Base-by-base conservation (phyloP, 2,113 vertebrate species). In the Xyrauchen texanus region DNA sequence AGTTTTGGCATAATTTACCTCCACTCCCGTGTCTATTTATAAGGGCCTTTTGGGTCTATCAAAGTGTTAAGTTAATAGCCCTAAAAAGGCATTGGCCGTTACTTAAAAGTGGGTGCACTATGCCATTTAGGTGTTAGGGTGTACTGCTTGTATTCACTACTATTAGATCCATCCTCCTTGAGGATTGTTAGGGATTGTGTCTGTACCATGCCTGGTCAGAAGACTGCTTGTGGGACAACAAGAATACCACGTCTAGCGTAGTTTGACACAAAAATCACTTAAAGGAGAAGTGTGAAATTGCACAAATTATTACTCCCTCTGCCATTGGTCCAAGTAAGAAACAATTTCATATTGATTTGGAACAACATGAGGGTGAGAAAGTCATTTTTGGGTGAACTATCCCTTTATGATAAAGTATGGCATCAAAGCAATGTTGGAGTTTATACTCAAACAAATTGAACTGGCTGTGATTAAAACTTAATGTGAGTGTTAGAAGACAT, bases 1-100 rank as follows among this genome's bases (percentile, higher is more conserved):
- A 81, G 66, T 90, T 90, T 90, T 88, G 86, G 90, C 89, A 92
- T 92, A 92, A 93, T 92, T 92, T 90, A 91, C 86, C 91, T 90
- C 83, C 84, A 85, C 87, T 88, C 80, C 65, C 52, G 85, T 84
- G 84, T 91, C 90, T 91, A 91, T 92, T 93, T 92, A 89, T 89
- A 91, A 91, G 85, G 84, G 87, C 84, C 84, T 82, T 75, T 81
- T 78, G 76, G 74, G 67, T 83, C 63, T 76, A 80, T 82, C 68
- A 66, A 69, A 80, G 77, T 68, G 68, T 79, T 82, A 81, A 83
- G 81, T 90, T 93, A 93, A 93, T 92, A 88, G 88, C 73, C 73
- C 87, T 76, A 81, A 89, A 93, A 90, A 89, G 91, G 89, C 87
- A 72, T 86, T 86, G 81, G 91, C 87, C 86, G 86, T 91, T 91